Evolutionary conservation across 2,797 vertebrate genomes (phyloP).

Genomic region (Hybognathus amarus): DNA sequence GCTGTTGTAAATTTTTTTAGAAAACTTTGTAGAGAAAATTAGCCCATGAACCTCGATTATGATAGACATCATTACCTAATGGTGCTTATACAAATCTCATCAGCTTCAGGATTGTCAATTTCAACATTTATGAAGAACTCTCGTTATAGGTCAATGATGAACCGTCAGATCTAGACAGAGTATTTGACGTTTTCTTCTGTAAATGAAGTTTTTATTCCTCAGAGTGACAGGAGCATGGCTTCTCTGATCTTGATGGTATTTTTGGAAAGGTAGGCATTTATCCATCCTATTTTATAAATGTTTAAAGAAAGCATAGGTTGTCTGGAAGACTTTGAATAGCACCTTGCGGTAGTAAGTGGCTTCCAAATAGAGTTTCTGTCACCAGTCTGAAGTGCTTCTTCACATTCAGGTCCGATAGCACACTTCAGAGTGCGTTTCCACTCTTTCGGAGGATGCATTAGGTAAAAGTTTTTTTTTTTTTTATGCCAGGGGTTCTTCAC

Average conservation of each 20-base stretch:
- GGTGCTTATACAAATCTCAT: background rate
- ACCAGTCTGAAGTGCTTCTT: conserved; percentile 65
- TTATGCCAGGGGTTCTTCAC: background rate
- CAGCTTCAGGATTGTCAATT: background rate
- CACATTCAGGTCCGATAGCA: conserved; percentile 58
- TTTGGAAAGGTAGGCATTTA: conserved; percentile 50
- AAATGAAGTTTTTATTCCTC: conserved; percentile 26
- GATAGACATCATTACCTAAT: conserved; percentile 8
- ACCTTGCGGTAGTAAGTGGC: conserved; percentile 62
- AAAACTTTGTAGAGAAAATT: background rate
- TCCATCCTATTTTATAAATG: conserved; percentile 33
- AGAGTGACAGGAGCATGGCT: conserved; percentile 49
- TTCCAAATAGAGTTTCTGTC: conserved; percentile 61
- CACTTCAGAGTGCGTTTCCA: conserved; percentile 57
- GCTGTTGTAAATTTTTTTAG: conserved; percentile 4
- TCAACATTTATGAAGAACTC: background rate
- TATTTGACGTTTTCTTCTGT: background rate
- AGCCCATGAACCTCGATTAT: background rate
- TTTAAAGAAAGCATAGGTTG: background rate
- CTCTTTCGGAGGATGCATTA: conserved; percentile 4
- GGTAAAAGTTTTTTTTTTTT: background rate
- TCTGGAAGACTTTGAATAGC: conserved; percentile 52
- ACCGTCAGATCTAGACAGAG: background rate
- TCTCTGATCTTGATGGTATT: conserved; percentile 44
- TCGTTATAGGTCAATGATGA: background rate